These are phyloP conservation scores for Aradophagus sp. DNA, from an alignment of 1,140 invertebrate species.

Conservation along the genomic window DNA sequence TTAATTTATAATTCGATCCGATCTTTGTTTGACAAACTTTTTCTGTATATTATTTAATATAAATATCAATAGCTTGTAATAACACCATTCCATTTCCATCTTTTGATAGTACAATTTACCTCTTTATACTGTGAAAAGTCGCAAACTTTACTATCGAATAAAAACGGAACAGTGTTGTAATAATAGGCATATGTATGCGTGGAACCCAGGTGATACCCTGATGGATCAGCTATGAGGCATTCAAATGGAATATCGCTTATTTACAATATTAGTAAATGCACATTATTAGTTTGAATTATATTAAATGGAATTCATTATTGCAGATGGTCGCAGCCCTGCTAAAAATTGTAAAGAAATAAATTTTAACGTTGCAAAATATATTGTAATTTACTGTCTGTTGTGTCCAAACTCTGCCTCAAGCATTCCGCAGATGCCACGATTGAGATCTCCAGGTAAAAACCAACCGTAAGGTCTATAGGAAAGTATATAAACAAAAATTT, in stretches of 20 bases:
- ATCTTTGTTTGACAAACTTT: constrained; percentile 10
- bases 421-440: constrained; percentile 37
- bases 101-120: neutral
- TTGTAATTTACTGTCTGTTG: constrained; percentile 37
- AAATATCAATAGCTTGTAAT: neutral
- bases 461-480: constrained; percentile 38
- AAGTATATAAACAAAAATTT: constrained; percentile 12
- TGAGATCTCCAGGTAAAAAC: constrained; percentile 40
- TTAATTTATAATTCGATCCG: neutral
- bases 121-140: too few relatives aligned
- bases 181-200: constrained; percentile 5
- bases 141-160: too few relatives aligned
- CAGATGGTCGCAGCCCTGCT: constrained; percentile 1
- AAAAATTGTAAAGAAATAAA: constrained; percentile 1
- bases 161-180: too few relatives aligned
- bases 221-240: constrained; percentile 13
- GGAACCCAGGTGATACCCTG: constrained; percentile 7
- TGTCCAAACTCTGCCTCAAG: constrained; percentile 40
- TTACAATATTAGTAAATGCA: constrained; percentile 39
- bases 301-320: constrained; percentile 11
- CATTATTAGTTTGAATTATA: constrained; percentile 29
- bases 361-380: constrained; percentile 3
- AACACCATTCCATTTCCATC: constrained; percentile 11
- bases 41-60: constrained; percentile 7
- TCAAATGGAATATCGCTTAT: constrained; percentile 12